Conservation (phyloP, 1,140 invertebrate species). For the Microplitis demolitor region DNA sequence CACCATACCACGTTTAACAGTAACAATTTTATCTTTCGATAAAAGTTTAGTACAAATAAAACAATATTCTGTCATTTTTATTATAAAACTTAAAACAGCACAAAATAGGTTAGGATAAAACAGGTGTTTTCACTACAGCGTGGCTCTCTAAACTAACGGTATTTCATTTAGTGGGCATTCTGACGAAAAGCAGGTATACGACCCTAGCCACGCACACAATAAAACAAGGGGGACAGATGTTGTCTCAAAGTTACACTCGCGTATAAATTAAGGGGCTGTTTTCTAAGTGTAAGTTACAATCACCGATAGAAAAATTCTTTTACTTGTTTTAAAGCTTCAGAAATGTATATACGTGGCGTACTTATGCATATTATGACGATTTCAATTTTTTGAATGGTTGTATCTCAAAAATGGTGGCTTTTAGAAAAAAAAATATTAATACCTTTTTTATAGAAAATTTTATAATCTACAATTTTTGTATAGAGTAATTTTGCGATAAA, state of each 20-base stretch:
- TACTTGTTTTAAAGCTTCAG: neutral
- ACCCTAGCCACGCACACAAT: neutral
- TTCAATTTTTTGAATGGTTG: neutral
- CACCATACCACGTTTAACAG: neutral
- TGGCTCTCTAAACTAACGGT: neutral
- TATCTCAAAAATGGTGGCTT: neutral
- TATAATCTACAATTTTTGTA: neutral
- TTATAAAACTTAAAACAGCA: neutral
- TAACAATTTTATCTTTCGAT: neutral
- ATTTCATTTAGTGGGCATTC: neutral
- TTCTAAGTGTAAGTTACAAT: neutral
- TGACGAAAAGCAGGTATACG: neutral
- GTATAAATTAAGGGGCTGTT: neutral
- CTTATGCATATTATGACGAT: neutral
- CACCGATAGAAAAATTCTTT: neutral
- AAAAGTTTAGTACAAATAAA: slow-evolving; percentile 1
- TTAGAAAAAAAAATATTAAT: too few relatives aligned
- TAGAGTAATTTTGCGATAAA: neutral
- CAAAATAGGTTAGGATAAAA: neutral
- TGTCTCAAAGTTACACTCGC: neutral
- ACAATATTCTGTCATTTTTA: neutral
- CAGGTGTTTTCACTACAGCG: neutral
- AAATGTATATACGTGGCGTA: neutral
- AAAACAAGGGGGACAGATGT: neutral
- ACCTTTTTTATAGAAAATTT: too few relatives aligned